phyloP scores from a whole-genome alignment of 1,140 invertebrate genomes.

The Apis cerana region DNA sequence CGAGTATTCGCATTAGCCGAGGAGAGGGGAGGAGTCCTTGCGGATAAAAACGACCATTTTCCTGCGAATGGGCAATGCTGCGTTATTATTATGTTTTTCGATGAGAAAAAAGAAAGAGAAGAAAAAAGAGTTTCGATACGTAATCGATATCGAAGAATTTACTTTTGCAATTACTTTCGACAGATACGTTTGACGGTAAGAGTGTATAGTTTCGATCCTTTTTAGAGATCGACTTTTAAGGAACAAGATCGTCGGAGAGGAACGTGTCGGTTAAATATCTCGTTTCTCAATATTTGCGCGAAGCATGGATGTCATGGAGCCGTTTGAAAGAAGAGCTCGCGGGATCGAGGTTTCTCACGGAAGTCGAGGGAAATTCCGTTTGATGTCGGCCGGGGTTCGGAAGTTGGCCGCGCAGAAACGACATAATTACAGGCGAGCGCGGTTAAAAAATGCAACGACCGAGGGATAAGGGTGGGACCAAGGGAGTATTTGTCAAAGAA shows the following conservation, averaged over 20 bases:
- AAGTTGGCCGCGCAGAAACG: slow-evolving; percentile 47
- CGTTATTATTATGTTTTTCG: too few species aligned
- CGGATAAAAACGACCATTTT: slow-evolving; percentile 44
- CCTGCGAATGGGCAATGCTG: slow-evolving; percentile 29
- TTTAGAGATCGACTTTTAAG: too few species aligned
- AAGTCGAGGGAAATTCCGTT: slow-evolving; percentile 40
- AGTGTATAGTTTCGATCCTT: too few species aligned
- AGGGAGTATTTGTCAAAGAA: slow-evolving; percentile 64
- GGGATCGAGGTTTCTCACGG: slow-evolving; percentile 11
- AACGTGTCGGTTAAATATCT: neutral
- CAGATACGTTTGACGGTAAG: too few species aligned
- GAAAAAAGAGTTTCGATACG: too few species aligned
- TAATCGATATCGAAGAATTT: too few species aligned
- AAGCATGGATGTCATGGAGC: neutral
- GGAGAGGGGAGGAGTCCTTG: slow-evolving; percentile 18
- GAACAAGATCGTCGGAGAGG: too few species aligned
- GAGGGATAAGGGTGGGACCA: slow-evolving; percentile 30
- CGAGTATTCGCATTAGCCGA: slow-evolving; percentile 49
- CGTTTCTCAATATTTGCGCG: slow-evolving; percentile 7
- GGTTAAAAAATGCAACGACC: slow-evolving; percentile 46
- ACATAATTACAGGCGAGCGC: slow-evolving; percentile 54
- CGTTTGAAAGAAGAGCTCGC: slow-evolving; percentile 6
- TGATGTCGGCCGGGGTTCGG: slow-evolving; percentile 35
- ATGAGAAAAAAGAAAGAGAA: too few species aligned
- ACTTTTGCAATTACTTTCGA: too few species aligned